A percentile compares a stretch with the other conserved stretches of the same genome.
These are phyloP conservation scores for Poeciliopsis turneri DNA, from an alignment of 2,797 vertebrate genomes.

Conservation along the genomic window DNA sequence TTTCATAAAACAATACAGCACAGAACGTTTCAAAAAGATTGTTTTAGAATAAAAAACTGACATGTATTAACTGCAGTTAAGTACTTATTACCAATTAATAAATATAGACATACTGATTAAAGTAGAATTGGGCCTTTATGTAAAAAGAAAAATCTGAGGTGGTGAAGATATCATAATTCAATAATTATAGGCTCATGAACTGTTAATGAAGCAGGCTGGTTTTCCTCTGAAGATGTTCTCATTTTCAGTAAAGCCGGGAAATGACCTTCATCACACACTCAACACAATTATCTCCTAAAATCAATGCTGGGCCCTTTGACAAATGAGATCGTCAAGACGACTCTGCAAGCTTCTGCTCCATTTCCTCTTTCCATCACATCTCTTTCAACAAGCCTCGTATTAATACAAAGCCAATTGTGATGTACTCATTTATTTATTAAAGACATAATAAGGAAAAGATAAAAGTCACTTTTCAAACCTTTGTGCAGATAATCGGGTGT, in stretches of 20 bases:
- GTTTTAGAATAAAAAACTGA: background rate
- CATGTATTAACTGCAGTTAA: background rate
- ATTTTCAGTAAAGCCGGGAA: conserved; percentile 63
- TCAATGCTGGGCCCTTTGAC: conserved; percentile 66
- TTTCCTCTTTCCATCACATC: conserved; percentile 53
- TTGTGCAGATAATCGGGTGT: too few species aligned
- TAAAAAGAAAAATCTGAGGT: conserved; percentile 44
- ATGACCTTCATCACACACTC: conserved; percentile 69
- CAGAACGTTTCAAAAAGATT: background rate
- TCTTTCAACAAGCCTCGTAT: background rate
- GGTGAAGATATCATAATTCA: conserved; percentile 61
- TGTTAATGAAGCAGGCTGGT: conserved; percentile 59
- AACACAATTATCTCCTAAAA: conserved; percentile 72
- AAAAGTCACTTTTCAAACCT: background rate
- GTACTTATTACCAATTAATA: conserved; percentile 11
- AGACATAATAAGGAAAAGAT: background rate
- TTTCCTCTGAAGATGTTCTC: conserved; percentile 55
- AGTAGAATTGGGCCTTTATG: conserved; percentile 59
- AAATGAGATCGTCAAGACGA: conserved; percentile 64
- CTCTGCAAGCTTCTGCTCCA: conserved; percentile 30
- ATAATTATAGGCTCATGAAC: conserved; percentile 76
- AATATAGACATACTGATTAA: conserved; percentile 47
- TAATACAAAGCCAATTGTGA: background rate
- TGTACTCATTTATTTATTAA: background rate
- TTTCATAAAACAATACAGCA: background rate